phyloP scores from a whole-genome alignment of 1,140 invertebrate species.

The Sycophila sp. region DNA sequence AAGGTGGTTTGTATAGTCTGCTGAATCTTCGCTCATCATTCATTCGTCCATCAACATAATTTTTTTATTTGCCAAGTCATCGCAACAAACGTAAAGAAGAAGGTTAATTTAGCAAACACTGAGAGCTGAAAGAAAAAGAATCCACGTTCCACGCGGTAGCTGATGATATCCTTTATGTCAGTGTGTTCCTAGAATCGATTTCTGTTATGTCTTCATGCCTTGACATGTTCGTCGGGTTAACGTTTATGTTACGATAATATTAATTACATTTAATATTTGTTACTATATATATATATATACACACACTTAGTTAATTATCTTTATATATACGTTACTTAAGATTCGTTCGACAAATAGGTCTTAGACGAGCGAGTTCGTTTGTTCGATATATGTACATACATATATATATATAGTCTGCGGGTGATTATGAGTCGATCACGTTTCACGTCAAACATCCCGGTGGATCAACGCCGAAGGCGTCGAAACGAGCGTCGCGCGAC shows the following conservation, averaged over 20 bases:
- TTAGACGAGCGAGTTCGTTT: slow-evolving; percentile 18
- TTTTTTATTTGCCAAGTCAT: slow-evolving; percentile 15
- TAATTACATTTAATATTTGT: slow-evolving; percentile 1
- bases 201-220: slow-evolving; percentile 53
- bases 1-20: neutral
- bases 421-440: neutral
- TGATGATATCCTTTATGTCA: slow-evolving; percentile 24
- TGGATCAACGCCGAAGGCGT: too few relatives aligned
- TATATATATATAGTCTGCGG: neutral
- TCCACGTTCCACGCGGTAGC: slow-evolving; percentile 48
- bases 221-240: slow-evolving; percentile 58
- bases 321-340: neutral
- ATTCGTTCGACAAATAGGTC: slow-evolving; percentile 4
- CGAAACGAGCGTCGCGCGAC: neutral
- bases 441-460: slow-evolving; percentile 15
- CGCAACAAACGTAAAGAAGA: neutral
- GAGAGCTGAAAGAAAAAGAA: slow-evolving; percentile 18
- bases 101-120: too few relatives aligned
- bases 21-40: neutral
- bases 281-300: neutral
- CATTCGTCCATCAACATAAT: neutral
- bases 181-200: slow-evolving; percentile 54
- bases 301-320: neutral
- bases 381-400: slow-evolving; percentile 6
- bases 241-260: slow-evolving; percentile 25